A percentile compares a stretch with the other conserved stretches of the same genome.
Evolutionary conservation across 2,113 vertebrate species (phyloP).

Genomic region (Ornithorhynchus anatinus): DNA sequence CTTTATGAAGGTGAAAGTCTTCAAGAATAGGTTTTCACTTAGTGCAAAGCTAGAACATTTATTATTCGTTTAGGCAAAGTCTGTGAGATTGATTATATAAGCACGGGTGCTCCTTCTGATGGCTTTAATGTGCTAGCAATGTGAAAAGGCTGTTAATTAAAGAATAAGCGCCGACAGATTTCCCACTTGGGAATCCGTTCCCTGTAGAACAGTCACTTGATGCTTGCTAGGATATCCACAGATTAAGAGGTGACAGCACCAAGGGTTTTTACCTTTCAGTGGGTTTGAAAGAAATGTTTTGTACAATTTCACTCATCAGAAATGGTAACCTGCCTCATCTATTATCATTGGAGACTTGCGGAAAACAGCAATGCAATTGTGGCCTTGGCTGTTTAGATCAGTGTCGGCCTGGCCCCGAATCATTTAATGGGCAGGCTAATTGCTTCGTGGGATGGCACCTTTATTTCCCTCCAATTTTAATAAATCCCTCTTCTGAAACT

Average conservation of each 20-base stretch:
- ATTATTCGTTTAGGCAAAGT: conserved; percentile 57
- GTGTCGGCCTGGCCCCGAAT: conserved; percentile 1
- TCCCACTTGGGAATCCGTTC: conserved; percentile 67
- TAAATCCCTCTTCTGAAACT: conserved; percentile 28
- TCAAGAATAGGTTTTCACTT: conserved; percentile 66
- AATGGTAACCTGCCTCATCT: conserved; percentile 27
- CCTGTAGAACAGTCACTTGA: conserved; percentile 71
- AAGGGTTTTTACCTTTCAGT: conserved; percentile 51
- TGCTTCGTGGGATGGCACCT: conserved; percentile 51
- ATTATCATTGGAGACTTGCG: conserved; percentile 29
- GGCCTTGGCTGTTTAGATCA: conserved; percentile 34
- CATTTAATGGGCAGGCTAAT: conserved; percentile 42
- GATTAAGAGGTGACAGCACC: conserved; percentile 66
- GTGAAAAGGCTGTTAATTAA: conserved; percentile 76
- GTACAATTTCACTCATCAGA: conserved; percentile 45
- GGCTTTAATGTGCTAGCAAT: conserved; percentile 64
- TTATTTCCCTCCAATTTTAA: conserved; percentile 41
- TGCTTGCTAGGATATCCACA: conserved; percentile 66
- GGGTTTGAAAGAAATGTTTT: conserved; percentile 29
- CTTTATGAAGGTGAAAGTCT: conserved; percentile 63
- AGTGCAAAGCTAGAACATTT: conserved; percentile 56
- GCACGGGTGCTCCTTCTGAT: conserved; percentile 46
- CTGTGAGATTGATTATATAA: conserved; percentile 62
- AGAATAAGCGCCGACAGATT: conserved; percentile 59
- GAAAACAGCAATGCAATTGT: conserved; percentile 27